Conservation (phyloP, 1,140 invertebrate genomes). For the Papilio xuthus region DNA sequence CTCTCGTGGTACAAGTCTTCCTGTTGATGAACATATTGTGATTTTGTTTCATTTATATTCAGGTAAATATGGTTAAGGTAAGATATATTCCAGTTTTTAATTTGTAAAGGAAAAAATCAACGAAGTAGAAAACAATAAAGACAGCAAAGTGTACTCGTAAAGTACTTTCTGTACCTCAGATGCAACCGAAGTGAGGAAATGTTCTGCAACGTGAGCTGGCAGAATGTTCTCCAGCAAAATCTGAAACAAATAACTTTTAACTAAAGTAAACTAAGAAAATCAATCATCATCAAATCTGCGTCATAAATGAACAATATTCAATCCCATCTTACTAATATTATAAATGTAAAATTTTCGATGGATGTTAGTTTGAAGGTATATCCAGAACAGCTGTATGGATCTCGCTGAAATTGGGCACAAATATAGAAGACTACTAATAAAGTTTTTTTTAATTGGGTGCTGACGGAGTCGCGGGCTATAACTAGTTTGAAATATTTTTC, state of each 20-base stretch:
- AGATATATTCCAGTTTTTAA: no score
- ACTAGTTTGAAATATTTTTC: no score
- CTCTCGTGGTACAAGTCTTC: constrained; percentile 97
- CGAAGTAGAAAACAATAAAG: no score
- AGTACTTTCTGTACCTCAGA: constrained; percentile 83
- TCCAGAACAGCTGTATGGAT: no score
- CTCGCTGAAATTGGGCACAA: no score
- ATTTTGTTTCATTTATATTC: not conserved
- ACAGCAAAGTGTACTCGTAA: no score
- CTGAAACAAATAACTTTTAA: constrained; percentile 62
- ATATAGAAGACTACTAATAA: no score
- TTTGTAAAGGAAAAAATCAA: not conserved
- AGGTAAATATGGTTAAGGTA: no score
- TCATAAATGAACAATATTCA: not conserved
- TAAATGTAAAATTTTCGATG: no score
- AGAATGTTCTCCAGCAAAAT: constrained; percentile 97
- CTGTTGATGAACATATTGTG: constrained; percentile 46
- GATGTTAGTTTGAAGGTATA: no score
- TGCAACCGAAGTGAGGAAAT: constrained; percentile 89
- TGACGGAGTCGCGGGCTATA: constrained; percentile 27
- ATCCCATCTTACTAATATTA: no score
- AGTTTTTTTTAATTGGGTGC: not conserved
- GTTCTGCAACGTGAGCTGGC: constrained; percentile 96
- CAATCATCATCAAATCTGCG: not conserved
- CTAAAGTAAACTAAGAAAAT: not conserved